phyloP scores from a whole-genome alignment of 1,140 invertebrate species.

The Homarus americanus region DNA sequence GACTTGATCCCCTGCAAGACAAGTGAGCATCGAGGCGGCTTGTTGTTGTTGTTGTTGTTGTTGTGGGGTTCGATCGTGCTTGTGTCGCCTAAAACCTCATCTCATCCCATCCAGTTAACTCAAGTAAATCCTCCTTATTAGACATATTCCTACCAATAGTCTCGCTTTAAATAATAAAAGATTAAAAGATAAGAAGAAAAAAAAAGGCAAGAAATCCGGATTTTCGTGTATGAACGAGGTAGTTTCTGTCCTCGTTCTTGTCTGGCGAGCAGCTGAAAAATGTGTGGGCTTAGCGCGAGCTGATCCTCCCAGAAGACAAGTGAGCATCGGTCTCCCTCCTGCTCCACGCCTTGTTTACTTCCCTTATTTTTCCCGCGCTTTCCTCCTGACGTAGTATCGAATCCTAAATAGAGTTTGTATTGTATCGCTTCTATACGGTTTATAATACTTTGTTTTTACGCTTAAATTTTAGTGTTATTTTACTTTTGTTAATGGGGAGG shows the following conservation, averaged over 20 bases:
- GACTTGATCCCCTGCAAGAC: neutral
- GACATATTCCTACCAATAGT: neutral
- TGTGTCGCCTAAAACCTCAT: too few species aligned
- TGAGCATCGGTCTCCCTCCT: neutral
- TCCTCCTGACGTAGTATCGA: neutral
- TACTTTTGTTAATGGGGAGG: too few species aligned
- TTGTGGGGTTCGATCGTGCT: too few species aligned
- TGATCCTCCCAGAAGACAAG: neutral
- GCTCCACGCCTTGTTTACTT: neutral
- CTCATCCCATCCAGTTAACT: too few species aligned
- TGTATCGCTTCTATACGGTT: too few species aligned
- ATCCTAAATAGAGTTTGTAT: neutral
- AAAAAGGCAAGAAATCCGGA: neutral
- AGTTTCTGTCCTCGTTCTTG: neutral
- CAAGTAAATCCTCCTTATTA: neutral
- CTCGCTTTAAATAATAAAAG: neutral
- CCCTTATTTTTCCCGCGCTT: neutral
- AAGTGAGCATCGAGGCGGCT: neutral
- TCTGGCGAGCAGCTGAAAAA: neutral
- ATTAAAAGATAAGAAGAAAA: neutral
- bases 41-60: too few species aligned
- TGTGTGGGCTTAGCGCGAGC: neutral
- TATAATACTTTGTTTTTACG: neutral
- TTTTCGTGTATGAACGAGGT: neutral
- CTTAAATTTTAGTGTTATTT: neutral